Evolutionary conservation across 2,113 vertebrate species (phyloP), one percentile per base, ranked within the genome.

Genomic region (Sitta europaea): DNA sequence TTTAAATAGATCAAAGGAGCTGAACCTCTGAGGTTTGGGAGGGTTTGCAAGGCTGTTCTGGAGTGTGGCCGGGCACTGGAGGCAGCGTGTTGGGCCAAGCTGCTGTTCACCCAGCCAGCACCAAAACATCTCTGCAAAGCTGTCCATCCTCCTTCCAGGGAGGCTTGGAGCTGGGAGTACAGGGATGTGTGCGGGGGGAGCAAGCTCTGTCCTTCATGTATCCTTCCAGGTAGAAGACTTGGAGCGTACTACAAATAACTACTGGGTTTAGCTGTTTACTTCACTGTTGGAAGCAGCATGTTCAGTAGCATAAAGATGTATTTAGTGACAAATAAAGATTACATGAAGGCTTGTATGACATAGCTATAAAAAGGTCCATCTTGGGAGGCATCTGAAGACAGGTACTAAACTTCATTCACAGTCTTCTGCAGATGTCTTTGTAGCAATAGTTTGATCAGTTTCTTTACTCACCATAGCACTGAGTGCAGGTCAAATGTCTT

Each of bases 121-220:
- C 31, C 2, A 10, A 43, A 72, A 17, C 1, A 1, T 28, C 48
- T 31, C 15, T 51, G 62, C 67, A 62, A 9, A 88, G 62, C 86
- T 72, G 21, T 27, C 11, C 0, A 1, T 53, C 6, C 4, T 55
- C 59, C 36, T 45, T 18, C 8, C 18, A 12, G 29, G 50, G 19
- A 48, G 67, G 21, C 22, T 59, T 0, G 0, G 72, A 77, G 80
- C 81, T 38, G 55, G 29, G 36, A 50, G 35, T 35, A 6, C 16
- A 14, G 38, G 5, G 5, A 14, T 23, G 18, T 1, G 11, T 19
- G 28, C 0, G 0, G 57, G 5, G 1, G 42, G 59, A 73, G 42
- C 24, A 11, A 75, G 57, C 48, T 42, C 54, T 48, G 33, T 62
- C 36, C 29, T 53, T 83, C 0, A 0, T 5, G 2, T 51, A 7